A percentile compares a stretch with the other conserved stretches of the same genome.
phyloP scores from a whole-genome alignment of 1,140 invertebrate species.

The Teleopsis dalmanni region DNA sequence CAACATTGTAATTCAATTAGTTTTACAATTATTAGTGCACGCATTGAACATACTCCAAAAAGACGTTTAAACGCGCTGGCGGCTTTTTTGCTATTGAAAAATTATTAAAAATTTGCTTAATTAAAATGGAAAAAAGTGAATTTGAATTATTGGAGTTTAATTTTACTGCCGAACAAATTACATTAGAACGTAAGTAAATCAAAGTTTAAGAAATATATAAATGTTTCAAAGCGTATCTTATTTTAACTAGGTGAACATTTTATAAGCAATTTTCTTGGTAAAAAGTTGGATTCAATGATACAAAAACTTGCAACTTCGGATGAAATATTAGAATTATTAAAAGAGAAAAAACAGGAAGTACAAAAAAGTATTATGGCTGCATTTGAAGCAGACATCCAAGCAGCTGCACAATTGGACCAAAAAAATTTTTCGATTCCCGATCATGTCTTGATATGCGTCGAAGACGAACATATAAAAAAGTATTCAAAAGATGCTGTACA shows the following conservation, averaged over 20 bases:
- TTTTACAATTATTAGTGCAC: neutral
- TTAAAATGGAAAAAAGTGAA: slow-evolving; percentile 9
- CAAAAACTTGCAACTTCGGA: slow-evolving; percentile 21
- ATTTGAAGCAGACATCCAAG: slow-evolving; percentile 13
- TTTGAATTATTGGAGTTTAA: slow-evolving; percentile 28
- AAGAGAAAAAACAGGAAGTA: slow-evolving; percentile 13
- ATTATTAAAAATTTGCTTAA: neutral
- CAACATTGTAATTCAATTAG: neutral
- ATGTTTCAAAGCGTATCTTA: neutral
- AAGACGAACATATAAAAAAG: slow-evolving; percentile 7
- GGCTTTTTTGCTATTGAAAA: neutral
- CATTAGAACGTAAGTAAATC: slow-evolving; percentile 22
- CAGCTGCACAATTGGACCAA: slow-evolving; percentile 16
- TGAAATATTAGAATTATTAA: slow-evolving; percentile 14
- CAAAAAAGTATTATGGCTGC: slow-evolving; percentile 10
- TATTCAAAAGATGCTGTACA: slow-evolving; percentile 18
- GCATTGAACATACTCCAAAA: neutral
- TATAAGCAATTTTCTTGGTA: slow-evolving; percentile 12
- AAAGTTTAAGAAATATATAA: neutral
- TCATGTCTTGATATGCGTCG: slow-evolving; percentile 20
- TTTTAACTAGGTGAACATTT: slow-evolving; percentile 17
- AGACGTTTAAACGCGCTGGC: neutral
- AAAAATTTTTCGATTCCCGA: slow-evolving; percentile 23
- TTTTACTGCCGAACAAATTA: slow-evolving; percentile 25
- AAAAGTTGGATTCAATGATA: slow-evolving; percentile 17